Conservation (phyloP, 1,140 invertebrate species). For the Aleiodes sp. region DNA sequence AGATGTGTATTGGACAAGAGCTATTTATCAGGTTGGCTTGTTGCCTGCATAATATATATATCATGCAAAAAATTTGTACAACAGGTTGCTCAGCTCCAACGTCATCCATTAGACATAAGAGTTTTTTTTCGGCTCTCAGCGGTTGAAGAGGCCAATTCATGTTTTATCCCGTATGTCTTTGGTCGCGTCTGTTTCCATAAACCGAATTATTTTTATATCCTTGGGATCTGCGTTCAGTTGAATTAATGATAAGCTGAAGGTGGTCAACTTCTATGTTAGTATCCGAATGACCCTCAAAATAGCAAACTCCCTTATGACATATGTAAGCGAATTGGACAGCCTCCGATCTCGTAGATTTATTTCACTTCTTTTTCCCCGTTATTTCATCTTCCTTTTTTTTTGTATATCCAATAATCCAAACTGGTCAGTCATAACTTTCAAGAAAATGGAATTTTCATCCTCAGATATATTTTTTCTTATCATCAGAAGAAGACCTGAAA, state of each 20-base stretch:
- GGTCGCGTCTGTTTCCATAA: constrained; percentile 60
- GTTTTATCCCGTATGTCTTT: constrained; percentile 1
- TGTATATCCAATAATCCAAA: constrained; percentile 1
- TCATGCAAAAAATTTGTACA: constrained; percentile 48
- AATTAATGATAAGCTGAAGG: constrained; percentile 57
- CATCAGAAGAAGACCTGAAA: neutral
- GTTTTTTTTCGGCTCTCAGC: constrained; percentile 17
- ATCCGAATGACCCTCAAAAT: neutral
- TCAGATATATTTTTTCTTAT: neutral
- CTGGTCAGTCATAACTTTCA: neutral
- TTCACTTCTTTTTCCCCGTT: neutral
- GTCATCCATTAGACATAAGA: neutral
- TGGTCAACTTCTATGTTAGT: neutral
- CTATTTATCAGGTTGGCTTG: constrained; percentile 56
- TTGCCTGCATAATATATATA: constrained; percentile 17
- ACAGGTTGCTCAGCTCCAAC: constrained; percentile 52
- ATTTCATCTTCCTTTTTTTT: neutral
- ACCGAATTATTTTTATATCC: constrained; percentile 63
- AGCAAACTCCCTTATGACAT: constrained; percentile 21
- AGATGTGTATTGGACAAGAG: constrained; percentile 53
- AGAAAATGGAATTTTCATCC: neutral
- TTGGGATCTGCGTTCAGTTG: constrained; percentile 52
- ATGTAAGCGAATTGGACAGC: constrained; percentile 29
- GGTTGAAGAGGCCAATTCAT: neutral
- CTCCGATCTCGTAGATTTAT: constrained; percentile 15